Conservation (phyloP, 2,888 invertebrate genomes). For the Tubiluchus corallicola region DNA sequence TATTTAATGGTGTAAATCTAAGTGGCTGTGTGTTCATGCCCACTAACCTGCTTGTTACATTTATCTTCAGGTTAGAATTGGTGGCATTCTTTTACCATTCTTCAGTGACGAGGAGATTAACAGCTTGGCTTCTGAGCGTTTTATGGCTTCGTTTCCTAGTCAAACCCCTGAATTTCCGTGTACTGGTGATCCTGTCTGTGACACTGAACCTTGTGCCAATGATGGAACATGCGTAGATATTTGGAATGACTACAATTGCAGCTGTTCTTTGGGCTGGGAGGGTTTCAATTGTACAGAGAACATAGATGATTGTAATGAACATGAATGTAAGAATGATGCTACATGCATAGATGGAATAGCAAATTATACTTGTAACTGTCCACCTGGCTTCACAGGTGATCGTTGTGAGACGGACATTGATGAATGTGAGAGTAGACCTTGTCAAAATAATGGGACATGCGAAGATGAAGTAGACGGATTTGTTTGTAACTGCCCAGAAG, state of each 20-base stretch:
- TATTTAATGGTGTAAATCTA: no score
- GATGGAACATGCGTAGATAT: conserved; percentile 15
- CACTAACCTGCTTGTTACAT: no score
- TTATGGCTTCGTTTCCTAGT: not conserved
- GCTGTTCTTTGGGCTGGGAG: no score
- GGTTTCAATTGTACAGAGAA: conserved; percentile 17
- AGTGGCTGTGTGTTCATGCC: no score
- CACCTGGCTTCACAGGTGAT: no score
- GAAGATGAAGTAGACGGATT: conserved; percentile 15
- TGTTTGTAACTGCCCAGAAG: conserved; percentile 16
- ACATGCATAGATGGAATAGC: conserved; percentile 17
- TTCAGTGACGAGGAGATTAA: not conserved
- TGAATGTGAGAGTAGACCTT: conserved; percentile 18
- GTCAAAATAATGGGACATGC: conserved; percentile 18
- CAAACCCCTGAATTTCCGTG: not conserved
- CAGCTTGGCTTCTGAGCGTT: not conserved
- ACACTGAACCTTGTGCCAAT: conserved; percentile 19
- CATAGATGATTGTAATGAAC: conserved; percentile 19
- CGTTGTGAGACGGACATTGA: conserved; percentile 15
- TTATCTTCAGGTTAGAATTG: not conserved
- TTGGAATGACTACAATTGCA: no score
- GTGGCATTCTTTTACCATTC: not conserved
- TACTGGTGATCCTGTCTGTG: conserved; percentile 13
- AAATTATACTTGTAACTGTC: conserved; percentile 18
- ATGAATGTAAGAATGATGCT: conserved; percentile 19